These are phyloP conservation scores for Hermatobates lingyangjiaoensis DNA, from an alignment of 1,140 invertebrate species.

Conservation along the genomic window DNA sequence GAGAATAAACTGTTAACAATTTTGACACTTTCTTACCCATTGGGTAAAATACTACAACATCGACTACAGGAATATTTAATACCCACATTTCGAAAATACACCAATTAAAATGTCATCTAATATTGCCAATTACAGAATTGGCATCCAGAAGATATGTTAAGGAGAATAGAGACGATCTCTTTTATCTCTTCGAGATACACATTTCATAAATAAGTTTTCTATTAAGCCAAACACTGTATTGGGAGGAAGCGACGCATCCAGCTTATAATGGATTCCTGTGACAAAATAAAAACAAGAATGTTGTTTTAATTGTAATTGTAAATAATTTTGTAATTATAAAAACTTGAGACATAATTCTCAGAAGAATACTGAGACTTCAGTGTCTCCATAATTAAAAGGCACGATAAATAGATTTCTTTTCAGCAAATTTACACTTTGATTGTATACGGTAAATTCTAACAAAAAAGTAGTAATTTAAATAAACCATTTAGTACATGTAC, in stretches of 20 bases:
- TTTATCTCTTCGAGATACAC: conserved; percentile 4
- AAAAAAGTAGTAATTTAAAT: not conserved
- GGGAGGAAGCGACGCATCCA: conserved; percentile 53
- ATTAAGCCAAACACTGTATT: conserved; percentile 54
- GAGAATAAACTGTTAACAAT: too few relatives aligned
- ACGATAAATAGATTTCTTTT: not conserved
- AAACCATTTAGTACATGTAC: too few relatives aligned
- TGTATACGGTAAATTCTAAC: not conserved
- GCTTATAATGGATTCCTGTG: conserved; percentile 49
- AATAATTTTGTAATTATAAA: not conserved
- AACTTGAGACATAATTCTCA: not conserved
- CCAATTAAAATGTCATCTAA: too few relatives aligned
- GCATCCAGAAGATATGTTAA: too few relatives aligned
- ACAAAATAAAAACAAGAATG: conserved; percentile 20
- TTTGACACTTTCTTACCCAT: too few relatives aligned
- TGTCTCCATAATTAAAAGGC: not conserved
- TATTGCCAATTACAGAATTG: too few relatives aligned
- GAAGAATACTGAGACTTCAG: conserved; percentile 1
- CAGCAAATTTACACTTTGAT: not conserved
- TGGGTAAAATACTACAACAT: too few relatives aligned
- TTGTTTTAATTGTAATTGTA: not conserved
- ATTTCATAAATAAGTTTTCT: conserved; percentile 47
- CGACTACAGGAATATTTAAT: too few relatives aligned
- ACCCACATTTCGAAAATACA: too few relatives aligned
- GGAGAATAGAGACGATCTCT: not conserved